Conservation (phyloP, 2,113 vertebrate genomes). For the Pycnonotus jocosus region DNA sequence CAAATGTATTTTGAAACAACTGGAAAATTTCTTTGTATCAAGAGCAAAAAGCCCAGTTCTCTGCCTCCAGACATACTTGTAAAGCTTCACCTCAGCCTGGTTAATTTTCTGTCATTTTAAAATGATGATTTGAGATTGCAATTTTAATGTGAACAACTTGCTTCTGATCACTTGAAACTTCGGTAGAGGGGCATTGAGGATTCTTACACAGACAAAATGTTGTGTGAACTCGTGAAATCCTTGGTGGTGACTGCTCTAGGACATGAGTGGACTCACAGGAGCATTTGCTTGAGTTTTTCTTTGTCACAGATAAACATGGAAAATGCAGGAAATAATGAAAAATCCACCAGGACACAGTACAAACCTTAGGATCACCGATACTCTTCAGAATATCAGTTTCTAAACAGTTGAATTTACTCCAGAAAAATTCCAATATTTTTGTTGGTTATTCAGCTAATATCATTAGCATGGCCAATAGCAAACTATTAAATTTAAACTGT, state of each 20-base stretch:
- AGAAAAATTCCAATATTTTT: background rate
- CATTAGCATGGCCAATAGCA: background rate
- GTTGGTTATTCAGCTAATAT: background rate
- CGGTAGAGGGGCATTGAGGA: background rate
- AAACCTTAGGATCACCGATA: background rate
- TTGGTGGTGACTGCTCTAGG: background rate
- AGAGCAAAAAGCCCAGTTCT: background rate
- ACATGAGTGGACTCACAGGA: accelerated
- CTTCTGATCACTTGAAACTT: background rate
- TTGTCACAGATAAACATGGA: background rate
- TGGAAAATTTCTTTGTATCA: background rate
- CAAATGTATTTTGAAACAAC: background rate
- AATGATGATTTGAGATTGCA: background rate
- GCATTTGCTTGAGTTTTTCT: background rate
- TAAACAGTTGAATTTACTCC: background rate
- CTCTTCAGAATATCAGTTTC: background rate
- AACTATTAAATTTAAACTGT: background rate
- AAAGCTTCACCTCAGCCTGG: background rate
- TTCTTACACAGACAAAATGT: background rate
- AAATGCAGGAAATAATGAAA: background rate
- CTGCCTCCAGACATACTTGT: background rate
- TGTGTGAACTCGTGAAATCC: accelerated
- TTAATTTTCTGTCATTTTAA: background rate
- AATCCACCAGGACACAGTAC: background rate
- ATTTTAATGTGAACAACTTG: background rate